Evolutionary conservation across 2,113 vertebrate species (phyloP).

Genomic region (Ceyx margarethae): DNA sequence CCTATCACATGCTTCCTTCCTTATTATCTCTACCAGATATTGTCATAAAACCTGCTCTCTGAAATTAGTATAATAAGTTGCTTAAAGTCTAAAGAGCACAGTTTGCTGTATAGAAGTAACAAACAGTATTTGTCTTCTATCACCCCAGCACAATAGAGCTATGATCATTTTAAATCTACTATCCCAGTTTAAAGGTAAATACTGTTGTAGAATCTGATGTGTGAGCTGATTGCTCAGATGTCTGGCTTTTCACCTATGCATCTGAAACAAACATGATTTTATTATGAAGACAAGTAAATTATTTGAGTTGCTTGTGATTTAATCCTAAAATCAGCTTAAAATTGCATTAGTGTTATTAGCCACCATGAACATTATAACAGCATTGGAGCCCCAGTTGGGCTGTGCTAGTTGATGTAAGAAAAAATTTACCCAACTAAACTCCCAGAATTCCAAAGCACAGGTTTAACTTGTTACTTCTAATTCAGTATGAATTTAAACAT

Average conservation of each 20-base stretch:
- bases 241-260: background rate
- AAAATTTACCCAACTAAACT: background rate
- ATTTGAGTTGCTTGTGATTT: background rate
- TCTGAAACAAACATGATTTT: background rate
- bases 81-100: background rate
- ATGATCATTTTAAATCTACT: background rate
- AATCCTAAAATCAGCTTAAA: slow-evolving; percentile 18
- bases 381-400: background rate
- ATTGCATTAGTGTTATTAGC: background rate
- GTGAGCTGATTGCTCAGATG: background rate
- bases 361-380: background rate
- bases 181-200: background rate
- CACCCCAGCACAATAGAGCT: background rate
- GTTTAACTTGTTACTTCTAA: background rate
- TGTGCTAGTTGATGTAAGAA: background rate
- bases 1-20: background rate
- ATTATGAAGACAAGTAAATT: background rate
- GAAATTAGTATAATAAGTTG: background rate
- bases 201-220: background rate
- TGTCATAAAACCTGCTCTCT: background rate
- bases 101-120: background rate
- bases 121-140: background rate
- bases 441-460: background rate
- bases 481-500: background rate
- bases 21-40: background rate